Evolutionary conservation across 2,113 vertebrate species (phyloP).

Genomic region (Bettongia penicillata): DNA sequence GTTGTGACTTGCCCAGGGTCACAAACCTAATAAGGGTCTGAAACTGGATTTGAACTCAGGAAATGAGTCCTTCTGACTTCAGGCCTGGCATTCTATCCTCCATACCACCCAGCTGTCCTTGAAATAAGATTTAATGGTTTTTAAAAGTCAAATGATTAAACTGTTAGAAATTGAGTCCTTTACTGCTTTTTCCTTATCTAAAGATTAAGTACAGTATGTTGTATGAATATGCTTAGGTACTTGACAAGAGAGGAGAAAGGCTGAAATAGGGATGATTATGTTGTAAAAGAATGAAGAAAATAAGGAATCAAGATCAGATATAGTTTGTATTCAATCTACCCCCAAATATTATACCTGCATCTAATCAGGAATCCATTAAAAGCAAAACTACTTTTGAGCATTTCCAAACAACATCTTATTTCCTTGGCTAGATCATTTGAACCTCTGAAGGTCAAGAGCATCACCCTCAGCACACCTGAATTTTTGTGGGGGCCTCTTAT

Average conservation of each 20-base stretch:
- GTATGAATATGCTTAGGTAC: neutral
- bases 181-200: neutral
- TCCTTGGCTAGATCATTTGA: neutral
- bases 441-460: neutral
- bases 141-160: neutral
- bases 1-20: neutral
- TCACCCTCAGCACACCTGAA: neutral
- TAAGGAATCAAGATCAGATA: neutral
- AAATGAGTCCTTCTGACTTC: neutral
- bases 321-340: neutral
- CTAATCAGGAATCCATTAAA: neutral
- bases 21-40: neutral
- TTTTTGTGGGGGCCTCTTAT: neutral
- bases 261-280: neutral
- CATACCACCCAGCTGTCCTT: neutral
- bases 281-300: neutral
- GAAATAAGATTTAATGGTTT: neutral
- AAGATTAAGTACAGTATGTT: neutral
- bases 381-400: neutral
- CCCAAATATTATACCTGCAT: neutral
- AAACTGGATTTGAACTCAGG: neutral
- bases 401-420: neutral
- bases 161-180: neutral
- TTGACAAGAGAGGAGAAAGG: neutral
- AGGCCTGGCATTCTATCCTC: too few species aligned